Conservation (phyloP, 2,113 vertebrate species). For the Pteronura brasiliensis region DNA sequence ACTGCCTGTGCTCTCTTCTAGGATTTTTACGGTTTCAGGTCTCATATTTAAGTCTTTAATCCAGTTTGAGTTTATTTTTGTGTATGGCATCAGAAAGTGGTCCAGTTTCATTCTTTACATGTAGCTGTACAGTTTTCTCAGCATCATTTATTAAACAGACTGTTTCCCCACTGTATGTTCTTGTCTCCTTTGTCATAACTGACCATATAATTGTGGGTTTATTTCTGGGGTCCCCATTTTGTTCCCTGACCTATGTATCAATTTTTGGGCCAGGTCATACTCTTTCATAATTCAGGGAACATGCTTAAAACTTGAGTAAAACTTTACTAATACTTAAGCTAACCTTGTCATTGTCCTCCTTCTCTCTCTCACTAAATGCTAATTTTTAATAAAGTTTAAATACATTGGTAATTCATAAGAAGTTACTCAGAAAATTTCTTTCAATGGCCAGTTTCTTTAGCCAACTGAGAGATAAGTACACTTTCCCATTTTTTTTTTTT, state of each 20-base stretch:
- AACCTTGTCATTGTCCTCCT: neutral
- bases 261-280: neutral
- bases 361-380: neutral
- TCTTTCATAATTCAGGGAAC: neutral
- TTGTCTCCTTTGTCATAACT: neutral
- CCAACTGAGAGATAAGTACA: neutral
- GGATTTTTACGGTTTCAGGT: neutral
- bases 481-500: neutral
- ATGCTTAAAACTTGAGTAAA: conserved; percentile 26
- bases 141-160: neutral
- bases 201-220: neutral
- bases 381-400: conserved; percentile 18
- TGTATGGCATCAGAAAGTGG: neutral
- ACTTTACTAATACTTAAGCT: neutral
- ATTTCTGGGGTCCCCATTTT: neutral
- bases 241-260: neutral
- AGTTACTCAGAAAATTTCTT: neutral
- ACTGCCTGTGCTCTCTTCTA: too few relatives aligned
- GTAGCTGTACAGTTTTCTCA: neutral
- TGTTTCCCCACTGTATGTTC: neutral
- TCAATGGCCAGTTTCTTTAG: neutral
- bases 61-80: neutral
- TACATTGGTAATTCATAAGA: neutral
- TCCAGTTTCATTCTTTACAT: neutral
- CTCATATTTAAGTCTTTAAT: neutral